These are phyloP conservation scores for Petromus typicus DNA, from an alignment of 2,113 vertebrate genomes.

Conservation along the genomic window DNA sequence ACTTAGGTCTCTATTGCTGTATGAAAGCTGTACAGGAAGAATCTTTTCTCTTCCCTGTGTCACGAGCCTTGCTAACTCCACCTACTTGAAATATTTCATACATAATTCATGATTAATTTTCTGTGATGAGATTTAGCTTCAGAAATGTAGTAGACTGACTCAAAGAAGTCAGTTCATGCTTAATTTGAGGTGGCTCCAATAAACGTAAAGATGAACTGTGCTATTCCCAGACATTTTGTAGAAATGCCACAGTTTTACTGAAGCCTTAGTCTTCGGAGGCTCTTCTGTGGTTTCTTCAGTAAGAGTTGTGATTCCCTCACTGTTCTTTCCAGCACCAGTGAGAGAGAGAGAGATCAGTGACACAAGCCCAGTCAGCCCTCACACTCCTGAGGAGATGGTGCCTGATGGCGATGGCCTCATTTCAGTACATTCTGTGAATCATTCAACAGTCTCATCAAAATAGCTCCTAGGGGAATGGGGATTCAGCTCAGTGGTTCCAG, in stretches of 20 bases:
- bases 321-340: background rate
- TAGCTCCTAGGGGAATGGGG: background rate
- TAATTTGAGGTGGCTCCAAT: background rate
- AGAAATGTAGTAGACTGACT: background rate
- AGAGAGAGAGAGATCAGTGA: background rate
- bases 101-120: background rate
- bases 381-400: background rate
- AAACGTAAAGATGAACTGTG: background rate
- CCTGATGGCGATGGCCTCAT: background rate
- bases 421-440: background rate
- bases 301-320: background rate
- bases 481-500: too few species aligned
- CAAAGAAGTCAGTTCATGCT: background rate
- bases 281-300: background rate
- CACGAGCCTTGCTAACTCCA: background rate
- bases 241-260: background rate
- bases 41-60: background rate
- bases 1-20: background rate
- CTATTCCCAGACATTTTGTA: background rate
- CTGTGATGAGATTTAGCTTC: background rate
- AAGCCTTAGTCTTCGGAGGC: background rate
- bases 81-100: conserved; percentile 10
- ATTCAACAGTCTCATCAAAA: conserved; percentile 25
- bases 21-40: background rate
- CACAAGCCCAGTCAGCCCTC: background rate